phyloP scores from a whole-genome alignment of 92 coral and sea anemone species.

The Paramuricea clavata region DNA sequence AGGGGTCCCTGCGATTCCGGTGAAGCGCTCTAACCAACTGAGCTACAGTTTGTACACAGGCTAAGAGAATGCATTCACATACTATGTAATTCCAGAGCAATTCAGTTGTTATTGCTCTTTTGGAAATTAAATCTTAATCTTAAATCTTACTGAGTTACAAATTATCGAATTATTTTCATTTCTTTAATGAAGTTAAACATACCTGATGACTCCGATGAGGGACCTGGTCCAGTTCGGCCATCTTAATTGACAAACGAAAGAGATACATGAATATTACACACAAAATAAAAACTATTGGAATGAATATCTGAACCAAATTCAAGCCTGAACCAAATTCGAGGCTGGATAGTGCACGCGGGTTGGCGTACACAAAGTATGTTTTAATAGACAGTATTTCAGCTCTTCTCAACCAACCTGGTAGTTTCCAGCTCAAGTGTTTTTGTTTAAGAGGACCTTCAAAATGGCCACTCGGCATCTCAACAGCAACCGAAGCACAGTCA shows the following conservation, averaged over 20 bases:
- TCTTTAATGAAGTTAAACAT: neutral
- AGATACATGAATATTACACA: neutral
- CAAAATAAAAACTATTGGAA: neutral
- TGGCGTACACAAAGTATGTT: neutral
- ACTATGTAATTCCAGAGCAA: no score
- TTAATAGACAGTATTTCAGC: neutral
- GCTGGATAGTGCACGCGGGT: no score
- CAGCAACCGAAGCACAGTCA: constrained; percentile 96
- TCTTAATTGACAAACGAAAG: constrained; percentile 51
- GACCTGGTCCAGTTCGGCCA: constrained; percentile 98
- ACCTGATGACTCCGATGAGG: constrained; percentile 97
- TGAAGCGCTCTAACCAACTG: no score
- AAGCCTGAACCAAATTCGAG: no score
- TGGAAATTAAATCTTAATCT: no score
- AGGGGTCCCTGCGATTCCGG: no score
- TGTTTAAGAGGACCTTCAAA: constrained; percentile 98
- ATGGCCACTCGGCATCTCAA: constrained; percentile 96
- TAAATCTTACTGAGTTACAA: no score
- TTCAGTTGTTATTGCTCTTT: no score
- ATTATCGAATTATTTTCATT: neutral
- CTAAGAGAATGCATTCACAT: no score
- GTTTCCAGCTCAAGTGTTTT: constrained; percentile 94
- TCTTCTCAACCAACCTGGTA: constrained; percentile 74
- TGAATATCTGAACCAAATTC: no score
- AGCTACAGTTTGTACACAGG: no score